Base-by-base conservation (phyloP, 2,888 invertebrate genomes). In the Aleiodes alternator region DNA sequence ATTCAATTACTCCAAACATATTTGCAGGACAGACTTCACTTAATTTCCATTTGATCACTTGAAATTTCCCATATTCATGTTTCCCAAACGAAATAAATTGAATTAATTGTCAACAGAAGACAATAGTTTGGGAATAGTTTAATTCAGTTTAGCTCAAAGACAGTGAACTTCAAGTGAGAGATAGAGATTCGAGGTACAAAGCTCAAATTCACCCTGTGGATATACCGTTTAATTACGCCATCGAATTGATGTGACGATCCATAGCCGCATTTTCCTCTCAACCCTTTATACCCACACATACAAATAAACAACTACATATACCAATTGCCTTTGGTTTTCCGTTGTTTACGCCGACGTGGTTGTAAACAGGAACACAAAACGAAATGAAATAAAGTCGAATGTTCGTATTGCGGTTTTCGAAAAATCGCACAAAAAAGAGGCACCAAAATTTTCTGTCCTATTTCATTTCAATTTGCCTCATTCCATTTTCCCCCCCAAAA, bases 321-420 rank as follows among this genome's bases (percentile, higher is more conserved):
- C 29, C 29, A 14, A 43, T 43, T 43, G 43, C 43, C 31, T 7
- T 29, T 48, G 31, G 9, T 16, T 56, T 48, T 57, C 56, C 31
- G 76, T 80, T 81, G 78, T 80, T 81, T 80, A 79, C 79, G 74
- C 78, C 80, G 78, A 80, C 80, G 80, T 68, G 76, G 76, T 76
- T 72, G 79, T 78, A 78, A 81, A 80, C 80, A 78, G 76, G 76
- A 64, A 80, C 34, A 6, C 1, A 6, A 78, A 80, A 80, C 79
- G 76, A 80, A 79, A 78, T 78, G 80, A 76, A 77, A 79, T 80
- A 75, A 81, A 81, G 66, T 68, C 78, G 77, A 56, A 72, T 23
- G 23, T 23, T 23, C 77, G 79, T 66, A 16, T 48, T 48, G 16
- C 43, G 64, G 43, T 43, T 43, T 43, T 48, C 16, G 16, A 43